Percentiles rank a stretch among this genome's conserved stretches.
phyloP scores from a whole-genome alignment of 2,113 vertebrate genomes.

The Tragelaphus buxtoni region DNA sequence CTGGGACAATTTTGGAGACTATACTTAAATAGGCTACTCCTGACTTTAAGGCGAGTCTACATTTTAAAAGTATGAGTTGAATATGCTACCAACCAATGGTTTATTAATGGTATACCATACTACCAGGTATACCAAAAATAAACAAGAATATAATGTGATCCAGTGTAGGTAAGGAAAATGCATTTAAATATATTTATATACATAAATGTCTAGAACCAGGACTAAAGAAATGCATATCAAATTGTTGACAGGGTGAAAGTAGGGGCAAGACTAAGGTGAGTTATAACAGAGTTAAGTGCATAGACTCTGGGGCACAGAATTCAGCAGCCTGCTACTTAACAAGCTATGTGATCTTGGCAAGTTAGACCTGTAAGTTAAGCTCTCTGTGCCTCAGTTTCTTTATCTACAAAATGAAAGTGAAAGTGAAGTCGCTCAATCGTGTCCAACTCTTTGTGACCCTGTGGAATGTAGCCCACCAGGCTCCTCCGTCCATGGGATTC shows the following conservation, averaged over 20 bases:
- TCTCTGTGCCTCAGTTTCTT: background rate
- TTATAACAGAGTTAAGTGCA: background rate
- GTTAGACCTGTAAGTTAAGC: background rate
- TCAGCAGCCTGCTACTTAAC: background rate
- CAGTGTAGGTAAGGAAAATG: background rate
- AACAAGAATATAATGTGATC: background rate
- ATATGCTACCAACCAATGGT: background rate
- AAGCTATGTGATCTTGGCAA: background rate
- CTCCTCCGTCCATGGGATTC: no score
- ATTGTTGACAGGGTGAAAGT: background rate
- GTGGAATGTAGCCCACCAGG: no score
- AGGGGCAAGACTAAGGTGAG: background rate
- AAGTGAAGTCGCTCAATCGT: no score
- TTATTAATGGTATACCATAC: background rate
- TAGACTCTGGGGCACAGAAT: background rate
- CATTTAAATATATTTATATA: background rate
- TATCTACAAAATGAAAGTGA: background rate
- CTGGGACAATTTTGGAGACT: constrained; percentile 34
- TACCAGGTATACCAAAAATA: background rate
- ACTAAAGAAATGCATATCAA: background rate
- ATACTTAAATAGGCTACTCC: background rate
- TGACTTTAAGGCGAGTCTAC: background rate
- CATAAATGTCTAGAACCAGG: background rate
- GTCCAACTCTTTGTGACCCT: no score
- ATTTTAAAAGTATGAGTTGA: background rate